Base-by-base conservation (phyloP, 2,888 invertebrate genomes). In the Stenurella melanura region DNA sequence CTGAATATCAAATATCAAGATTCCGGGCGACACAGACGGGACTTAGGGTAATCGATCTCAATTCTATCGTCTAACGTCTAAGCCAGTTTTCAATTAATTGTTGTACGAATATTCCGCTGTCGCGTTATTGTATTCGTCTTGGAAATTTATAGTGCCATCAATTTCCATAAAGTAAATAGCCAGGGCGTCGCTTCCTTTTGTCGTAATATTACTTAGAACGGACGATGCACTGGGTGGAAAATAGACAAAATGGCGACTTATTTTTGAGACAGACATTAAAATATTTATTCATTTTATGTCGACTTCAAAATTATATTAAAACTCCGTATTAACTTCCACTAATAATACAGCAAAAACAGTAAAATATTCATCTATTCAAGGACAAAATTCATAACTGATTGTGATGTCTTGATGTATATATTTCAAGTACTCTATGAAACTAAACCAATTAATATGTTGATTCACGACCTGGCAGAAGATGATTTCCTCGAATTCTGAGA, bases 1-100 rank as follows among this genome's bases (percentile, higher is more conserved):
- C 26, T 34, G 17, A 56, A 57, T 69, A 57, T 69, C 69, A 69
- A 56, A 69, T 69, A 57, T 69, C 57, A 58, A 58, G 67, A 54
- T 64, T 50, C 54, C n/a, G n/a, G 30, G 10, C 54, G 67, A 42
- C 64, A 19, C 19, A 26, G 15, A 30, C 19, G 11, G 58, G 38
- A 34, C 58, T 10, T 11, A 6, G 30, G 57, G 58, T 50, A 42
- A 69, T 69, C 69, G 57, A 69, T 69, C 57, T 26, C 50, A 57
- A 57, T 69, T 58, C 69, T 57, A 38, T 69, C 30, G 34, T 58
- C 69, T 57, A 18, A 38, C 57, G 34, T 50, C 21, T 57, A 26
- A 69, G 58, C 38, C 57, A 21, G 57, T 34, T 58, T 58, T 58
- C 58, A n/a, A 58, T 58, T 57, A 69, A 69, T 58, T 57, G 68